phyloP scores from a whole-genome alignment of 2,797 vertebrate species.

The Pipistrellus pipistrellus region DNA sequence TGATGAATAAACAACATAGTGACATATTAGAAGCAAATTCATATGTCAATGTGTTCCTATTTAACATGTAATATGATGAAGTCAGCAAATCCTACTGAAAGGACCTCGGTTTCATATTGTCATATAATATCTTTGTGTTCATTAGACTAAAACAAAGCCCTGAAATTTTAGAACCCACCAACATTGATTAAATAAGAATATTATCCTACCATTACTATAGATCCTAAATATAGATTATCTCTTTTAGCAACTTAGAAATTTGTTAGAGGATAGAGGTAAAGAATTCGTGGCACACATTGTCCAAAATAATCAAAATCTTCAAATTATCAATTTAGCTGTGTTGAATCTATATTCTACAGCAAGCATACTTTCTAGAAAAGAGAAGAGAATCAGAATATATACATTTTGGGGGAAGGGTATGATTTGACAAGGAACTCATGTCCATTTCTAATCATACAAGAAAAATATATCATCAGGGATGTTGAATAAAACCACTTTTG shows the following conservation, averaged over 20 bases:
- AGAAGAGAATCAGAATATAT: not conserved
- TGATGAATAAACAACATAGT: not conserved
- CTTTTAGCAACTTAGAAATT: not conserved
- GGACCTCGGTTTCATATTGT: not conserved
- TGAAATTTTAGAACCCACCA: not conserved
- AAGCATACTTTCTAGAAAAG: slow-evolving; percentile 10
- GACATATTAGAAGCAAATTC: slow-evolving; percentile 44
- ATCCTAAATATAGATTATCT: slow-evolving; percentile 3
- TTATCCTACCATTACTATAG: not conserved
- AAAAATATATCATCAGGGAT: not conserved
- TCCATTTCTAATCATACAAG: not conserved
- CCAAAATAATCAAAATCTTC: not conserved
- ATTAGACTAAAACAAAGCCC: not conserved
- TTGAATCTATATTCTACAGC: not conserved
- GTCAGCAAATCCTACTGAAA: slow-evolving; percentile 4
- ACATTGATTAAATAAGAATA: not conserved
- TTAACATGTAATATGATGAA: not conserved
- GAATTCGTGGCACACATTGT: not conserved
- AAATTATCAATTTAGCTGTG: not conserved
- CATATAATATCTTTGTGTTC: not conserved
- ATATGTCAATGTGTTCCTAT: not conserved
- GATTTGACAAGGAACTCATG: not conserved
- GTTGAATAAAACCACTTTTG: not conserved
- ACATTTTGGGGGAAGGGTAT: not conserved
- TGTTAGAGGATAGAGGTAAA: not conserved